Evolutionary conservation across 2,113 vertebrate species (phyloP).

Genomic region (Sturnus vulgaris): DNA sequence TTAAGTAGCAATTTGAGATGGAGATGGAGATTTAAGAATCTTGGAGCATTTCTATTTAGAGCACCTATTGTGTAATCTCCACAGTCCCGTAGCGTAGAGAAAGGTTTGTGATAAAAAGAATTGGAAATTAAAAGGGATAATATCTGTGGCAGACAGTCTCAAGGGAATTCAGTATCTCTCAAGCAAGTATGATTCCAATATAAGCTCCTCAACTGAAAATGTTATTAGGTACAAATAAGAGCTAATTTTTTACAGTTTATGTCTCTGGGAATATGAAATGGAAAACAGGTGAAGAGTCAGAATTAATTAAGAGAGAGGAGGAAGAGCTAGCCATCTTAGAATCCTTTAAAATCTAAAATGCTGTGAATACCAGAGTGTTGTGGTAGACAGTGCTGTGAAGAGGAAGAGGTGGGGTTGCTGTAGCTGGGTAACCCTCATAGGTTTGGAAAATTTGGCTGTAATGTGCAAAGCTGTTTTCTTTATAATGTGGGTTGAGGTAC

Average conservation of each 20-base stretch:
- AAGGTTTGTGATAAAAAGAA: constrained; percentile 58
- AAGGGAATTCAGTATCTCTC: constrained; percentile 38
- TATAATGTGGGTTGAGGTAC: not conserved
- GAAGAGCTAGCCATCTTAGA: not conserved
- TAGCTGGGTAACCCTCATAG: not conserved
- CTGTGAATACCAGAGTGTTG: not conserved
- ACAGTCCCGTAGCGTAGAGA: not conserved
- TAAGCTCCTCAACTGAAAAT: constrained; percentile 35
- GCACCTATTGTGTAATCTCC: constrained; percentile 37
- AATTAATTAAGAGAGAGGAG: constrained; percentile 35
- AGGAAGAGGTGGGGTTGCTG: not conserved
- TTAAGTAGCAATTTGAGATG: constrained; percentile 47
- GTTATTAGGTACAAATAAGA: constrained; percentile 63
- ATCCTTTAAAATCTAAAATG: not conserved
- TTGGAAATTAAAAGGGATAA: constrained; percentile 63
- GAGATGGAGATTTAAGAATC: constrained; percentile 41
- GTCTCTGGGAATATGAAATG: constrained; percentile 41
- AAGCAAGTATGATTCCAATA: constrained; percentile 47
- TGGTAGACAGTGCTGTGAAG: not conserved
- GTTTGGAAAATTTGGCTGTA: not conserved
- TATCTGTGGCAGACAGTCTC: constrained; percentile 53
- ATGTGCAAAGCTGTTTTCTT: not conserved
- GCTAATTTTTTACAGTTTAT: constrained; percentile 62
- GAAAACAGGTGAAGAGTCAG: constrained; percentile 42
- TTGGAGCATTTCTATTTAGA: constrained; percentile 28